These are phyloP conservation scores for Suncus etruscus DNA, from an alignment of 2,113 vertebrate genomes.

Conservation along the genomic window DNA sequence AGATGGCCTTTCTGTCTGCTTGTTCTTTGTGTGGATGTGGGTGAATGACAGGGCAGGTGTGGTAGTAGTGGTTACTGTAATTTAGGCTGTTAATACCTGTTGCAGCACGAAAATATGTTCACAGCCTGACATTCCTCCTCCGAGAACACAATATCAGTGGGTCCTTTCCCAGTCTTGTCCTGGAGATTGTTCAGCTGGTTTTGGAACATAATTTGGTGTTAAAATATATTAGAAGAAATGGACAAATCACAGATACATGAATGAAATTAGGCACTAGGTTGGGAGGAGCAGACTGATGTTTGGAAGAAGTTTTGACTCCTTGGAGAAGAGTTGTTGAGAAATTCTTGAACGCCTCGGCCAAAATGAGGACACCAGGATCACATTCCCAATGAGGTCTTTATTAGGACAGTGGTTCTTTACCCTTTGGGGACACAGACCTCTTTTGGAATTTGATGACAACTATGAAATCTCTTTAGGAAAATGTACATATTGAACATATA, in stretches of 20 bases:
- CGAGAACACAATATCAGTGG: not conserved
- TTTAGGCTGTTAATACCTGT: not conserved
- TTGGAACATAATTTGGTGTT: constrained; percentile 31
- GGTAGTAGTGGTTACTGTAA: not conserved
- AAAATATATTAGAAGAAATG: constrained; percentile 31
- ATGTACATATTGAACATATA: constrained; percentile 60
- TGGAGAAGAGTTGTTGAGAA: constrained; percentile 56
- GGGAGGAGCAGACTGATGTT: constrained; percentile 45
- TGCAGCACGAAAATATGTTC: not conserved
- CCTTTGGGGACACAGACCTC: constrained; percentile 47
- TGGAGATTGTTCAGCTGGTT: constrained; percentile 35
- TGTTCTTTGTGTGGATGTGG: not conserved
- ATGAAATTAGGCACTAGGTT: constrained; percentile 21
- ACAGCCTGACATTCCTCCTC: not conserved
- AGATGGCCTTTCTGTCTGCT: not conserved
- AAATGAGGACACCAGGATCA: constrained; percentile 60
- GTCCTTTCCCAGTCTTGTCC: not conserved
- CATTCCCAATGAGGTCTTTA: constrained; percentile 69
- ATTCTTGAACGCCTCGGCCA: constrained; percentile 55
- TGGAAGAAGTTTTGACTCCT: constrained; percentile 55
- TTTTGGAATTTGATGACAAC: constrained; percentile 64
- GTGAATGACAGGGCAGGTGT: too few species aligned
- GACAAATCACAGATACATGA: constrained; percentile 34
- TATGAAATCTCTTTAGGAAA: constrained; percentile 64
- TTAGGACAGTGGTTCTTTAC: constrained; percentile 66